Base-by-base conservation (phyloP, 2,797 vertebrate species). In the Oreochromis grahami region DNA sequence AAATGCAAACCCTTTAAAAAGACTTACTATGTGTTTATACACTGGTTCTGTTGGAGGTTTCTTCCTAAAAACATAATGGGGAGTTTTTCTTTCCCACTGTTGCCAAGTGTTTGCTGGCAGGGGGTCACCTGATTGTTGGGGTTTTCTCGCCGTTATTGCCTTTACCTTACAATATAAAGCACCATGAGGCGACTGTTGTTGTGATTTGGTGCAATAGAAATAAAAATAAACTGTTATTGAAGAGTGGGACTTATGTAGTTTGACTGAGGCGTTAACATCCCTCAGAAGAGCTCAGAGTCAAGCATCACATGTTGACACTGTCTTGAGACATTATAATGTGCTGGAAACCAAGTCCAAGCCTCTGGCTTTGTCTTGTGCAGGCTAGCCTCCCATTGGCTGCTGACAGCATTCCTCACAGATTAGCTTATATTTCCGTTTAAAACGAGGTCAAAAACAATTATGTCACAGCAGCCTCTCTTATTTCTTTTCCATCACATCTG, bases 401-500 rank as follows among this genome's bases (percentile, higher is more conserved):
- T 12, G 43, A 48, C 43, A 13, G 70, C 45, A 74, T 74, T 74
- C 70, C 43, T 50, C 11, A 2, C 26, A 50, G 43, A 74, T 74
- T 32, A 74, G 26, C 7, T 50, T 74, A 74, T 74, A 74, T 50
- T 74, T 74, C 70, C 70, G 11, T 78, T 2, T 48, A 26, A 74
- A 74, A 74, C 24, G 70, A 50, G 70, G 70, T 50, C 70, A 50
- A 48, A 72, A 72, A 72, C 43, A 48, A 72, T 74, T 50, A 32
- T 77, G 34, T 21, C 38, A 45, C 43, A 29, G 26, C 79, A 56
- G 38, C 36, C 51, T 8, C 34, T 76, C 34, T 77, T 38, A 48
- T 36, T 74, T 38, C 45, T 65, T 77, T 21, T 19, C 43, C 63
- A 41, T 26, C 10, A 13, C 53, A 48, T 50, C 26, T 41, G 8